Evolutionary conservation across 1,140 invertebrate species (phyloP).

Genomic region (Drosophila pseudoananassae): DNA sequence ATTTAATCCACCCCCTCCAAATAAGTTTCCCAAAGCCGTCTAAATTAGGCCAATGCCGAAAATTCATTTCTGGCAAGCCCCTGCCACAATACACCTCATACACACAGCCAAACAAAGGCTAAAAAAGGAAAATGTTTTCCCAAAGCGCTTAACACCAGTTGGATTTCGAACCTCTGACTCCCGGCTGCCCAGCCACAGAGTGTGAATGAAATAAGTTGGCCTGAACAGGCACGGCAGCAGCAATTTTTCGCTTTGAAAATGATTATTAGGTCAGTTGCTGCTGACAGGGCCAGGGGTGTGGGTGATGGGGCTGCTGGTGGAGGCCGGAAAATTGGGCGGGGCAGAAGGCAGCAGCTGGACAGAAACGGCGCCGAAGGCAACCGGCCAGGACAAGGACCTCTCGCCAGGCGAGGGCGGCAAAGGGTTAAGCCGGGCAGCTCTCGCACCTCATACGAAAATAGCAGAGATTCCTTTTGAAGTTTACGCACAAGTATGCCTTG

Average conservation of each 20-base stretch:
- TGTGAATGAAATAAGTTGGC: constrained; percentile 58
- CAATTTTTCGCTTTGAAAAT: constrained; percentile 60
- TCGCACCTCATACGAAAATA: constrained; percentile 70
- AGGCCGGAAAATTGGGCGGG: background rate
- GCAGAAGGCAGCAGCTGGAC: constrained; percentile 21
- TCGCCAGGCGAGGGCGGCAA: constrained; percentile 6
- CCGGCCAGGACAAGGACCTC: constrained; percentile 36
- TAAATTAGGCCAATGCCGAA: constrained; percentile 23
- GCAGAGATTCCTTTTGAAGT: constrained; percentile 82
- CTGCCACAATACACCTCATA: constrained; percentile 4
- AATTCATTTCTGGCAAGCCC: constrained; percentile 4
- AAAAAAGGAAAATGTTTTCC: constrained; percentile 45
- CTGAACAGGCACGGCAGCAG: constrained; percentile 23
- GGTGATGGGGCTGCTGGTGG: background rate
- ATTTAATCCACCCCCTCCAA: background rate
- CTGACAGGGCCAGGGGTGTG: constrained; percentile 37
- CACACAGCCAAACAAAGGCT: constrained; percentile 6
- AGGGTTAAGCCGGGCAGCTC: constrained; percentile 36
- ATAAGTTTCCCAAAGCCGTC: constrained; percentile 19
- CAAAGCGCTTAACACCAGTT: constrained; percentile 46
- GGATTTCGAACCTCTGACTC: constrained; percentile 2
- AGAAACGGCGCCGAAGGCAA: constrained; percentile 40
- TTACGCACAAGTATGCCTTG: constrained; percentile 78
- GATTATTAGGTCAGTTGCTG: constrained; percentile 75
- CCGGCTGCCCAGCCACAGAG: constrained; percentile 11